These are phyloP conservation scores for Parnassius glacialis DNA, from an alignment of 2,888 invertebrate genomes.

Conservation along the genomic window DNA sequence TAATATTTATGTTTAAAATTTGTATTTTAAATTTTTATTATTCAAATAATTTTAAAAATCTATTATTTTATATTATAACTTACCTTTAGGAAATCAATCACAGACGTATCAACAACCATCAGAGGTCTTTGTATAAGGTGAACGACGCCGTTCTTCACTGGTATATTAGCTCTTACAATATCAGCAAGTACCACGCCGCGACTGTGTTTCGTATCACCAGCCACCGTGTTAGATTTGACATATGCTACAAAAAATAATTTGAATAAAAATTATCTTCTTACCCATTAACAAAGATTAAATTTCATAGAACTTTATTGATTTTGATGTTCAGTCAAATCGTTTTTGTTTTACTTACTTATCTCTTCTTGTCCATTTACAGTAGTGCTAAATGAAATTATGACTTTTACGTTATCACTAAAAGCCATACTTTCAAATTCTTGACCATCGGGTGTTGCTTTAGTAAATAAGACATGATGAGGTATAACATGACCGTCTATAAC, in stretches of 20 bases:
- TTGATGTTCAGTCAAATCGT: too few species aligned
- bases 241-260: constrained; percentile 80
- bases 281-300: not conserved
- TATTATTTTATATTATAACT: constrained; percentile 22
- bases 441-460: constrained; percentile 88
- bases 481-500: constrained; percentile 95
- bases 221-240: constrained; percentile 91
- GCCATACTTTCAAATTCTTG: constrained; percentile 90
- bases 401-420: constrained; percentile 91
- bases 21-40: too few species aligned
- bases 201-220: constrained; percentile 88
- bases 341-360: constrained; percentile 77
- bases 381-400: constrained; percentile 89
- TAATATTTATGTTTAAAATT: too few species aligned
- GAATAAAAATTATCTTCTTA: too few species aligned
- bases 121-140: constrained; percentile 95
- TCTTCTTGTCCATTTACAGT: constrained; percentile 84
- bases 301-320: not conserved
- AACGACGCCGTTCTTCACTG: constrained; percentile 94
- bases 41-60: too few species aligned
- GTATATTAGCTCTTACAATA: constrained; percentile 94
- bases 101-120: constrained; percentile 94
- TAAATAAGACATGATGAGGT: constrained; percentile 92
- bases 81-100: constrained; percentile 92
- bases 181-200: constrained; percentile 93